These are phyloP conservation scores for Mus minutoides DNA, from an alignment of 2,797 vertebrate genomes.

Conservation along the genomic window DNA sequence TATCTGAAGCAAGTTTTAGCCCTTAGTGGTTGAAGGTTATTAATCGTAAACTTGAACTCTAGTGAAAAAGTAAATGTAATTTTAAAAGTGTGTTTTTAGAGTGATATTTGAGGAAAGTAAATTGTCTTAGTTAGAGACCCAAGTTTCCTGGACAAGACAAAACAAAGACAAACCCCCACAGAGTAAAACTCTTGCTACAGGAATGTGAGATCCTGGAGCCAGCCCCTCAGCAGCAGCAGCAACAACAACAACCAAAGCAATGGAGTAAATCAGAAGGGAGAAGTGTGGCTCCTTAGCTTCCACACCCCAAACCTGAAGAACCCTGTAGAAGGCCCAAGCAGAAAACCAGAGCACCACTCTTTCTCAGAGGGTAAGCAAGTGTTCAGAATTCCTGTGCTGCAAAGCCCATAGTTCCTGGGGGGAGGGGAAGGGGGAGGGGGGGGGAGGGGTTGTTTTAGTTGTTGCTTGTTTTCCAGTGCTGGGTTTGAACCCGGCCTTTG, in stretches of 20 bases:
- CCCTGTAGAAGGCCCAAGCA: neutral
- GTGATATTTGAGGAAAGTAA: neutral
- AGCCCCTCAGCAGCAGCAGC: too few relatives aligned
- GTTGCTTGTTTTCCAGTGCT: neutral
- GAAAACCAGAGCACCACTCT: neutral
- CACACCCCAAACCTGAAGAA: neutral
- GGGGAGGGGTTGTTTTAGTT: neutral
- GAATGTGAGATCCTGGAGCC: neutral
- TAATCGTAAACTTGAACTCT: neutral
- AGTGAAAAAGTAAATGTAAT: neutral
- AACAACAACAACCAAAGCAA: neutral
- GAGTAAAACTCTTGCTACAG: neutral
- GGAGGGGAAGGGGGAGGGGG: fast-evolving
- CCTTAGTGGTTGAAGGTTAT: neutral
- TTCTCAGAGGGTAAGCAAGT: neutral
- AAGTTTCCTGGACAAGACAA: neutral
- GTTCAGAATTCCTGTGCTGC: neutral
- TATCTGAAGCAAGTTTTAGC: neutral
- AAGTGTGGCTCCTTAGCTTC: neutral
- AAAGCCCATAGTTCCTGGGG: neutral
- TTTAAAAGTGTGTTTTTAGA: neutral
- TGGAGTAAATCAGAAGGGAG: neutral
- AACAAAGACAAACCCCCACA: neutral
- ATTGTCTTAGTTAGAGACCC: neutral
- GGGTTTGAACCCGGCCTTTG: neutral